phyloP scores from a whole-genome alignment of 2,888 invertebrate genomes.

The Auanema freiburgensis region DNA sequence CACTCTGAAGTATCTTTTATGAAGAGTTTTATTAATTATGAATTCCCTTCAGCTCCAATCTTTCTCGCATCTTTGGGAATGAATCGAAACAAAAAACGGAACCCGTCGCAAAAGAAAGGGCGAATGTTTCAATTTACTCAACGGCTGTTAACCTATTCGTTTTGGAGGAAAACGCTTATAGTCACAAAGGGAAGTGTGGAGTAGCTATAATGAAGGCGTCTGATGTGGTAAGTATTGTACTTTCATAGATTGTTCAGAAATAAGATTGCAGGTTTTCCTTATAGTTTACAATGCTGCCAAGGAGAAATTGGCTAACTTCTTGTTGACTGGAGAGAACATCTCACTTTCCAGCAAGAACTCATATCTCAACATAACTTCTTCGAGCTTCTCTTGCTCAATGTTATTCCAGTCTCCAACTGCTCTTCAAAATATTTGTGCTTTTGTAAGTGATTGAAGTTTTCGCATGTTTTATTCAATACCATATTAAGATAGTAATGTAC shows the following conservation, averaged over 20 bases:
- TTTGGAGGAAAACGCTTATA: neutral
- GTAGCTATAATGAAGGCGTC: neutral
- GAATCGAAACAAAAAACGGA: too few species aligned
- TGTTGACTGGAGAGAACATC: neutral
- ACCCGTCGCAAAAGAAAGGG: too few species aligned
- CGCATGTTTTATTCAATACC: neutral
- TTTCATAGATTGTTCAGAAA: neutral
- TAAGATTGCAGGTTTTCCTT: conserved; percentile 3
- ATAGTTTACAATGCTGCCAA: conserved; percentile 16
- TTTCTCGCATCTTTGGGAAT: too few species aligned
- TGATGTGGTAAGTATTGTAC: neutral
- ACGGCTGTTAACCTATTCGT: neutral
- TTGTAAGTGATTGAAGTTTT: neutral
- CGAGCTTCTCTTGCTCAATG: neutral
- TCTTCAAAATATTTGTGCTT: neutral
- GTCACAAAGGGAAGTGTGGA: conserved; percentile 1
- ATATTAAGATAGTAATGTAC: conserved; percentile 7
- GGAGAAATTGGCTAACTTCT: conserved; percentile 10
- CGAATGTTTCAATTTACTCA: neutral
- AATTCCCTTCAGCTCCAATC: too few species aligned
- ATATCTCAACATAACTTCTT: conserved; percentile 11
- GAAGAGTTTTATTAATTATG: too few species aligned
- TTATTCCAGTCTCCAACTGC: neutral
- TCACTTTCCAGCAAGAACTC: conserved; percentile 1
- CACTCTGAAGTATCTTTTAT: too few species aligned